Base-by-base conservation (phyloP, 2,113 vertebrate species). In the Meles meles region DNA sequence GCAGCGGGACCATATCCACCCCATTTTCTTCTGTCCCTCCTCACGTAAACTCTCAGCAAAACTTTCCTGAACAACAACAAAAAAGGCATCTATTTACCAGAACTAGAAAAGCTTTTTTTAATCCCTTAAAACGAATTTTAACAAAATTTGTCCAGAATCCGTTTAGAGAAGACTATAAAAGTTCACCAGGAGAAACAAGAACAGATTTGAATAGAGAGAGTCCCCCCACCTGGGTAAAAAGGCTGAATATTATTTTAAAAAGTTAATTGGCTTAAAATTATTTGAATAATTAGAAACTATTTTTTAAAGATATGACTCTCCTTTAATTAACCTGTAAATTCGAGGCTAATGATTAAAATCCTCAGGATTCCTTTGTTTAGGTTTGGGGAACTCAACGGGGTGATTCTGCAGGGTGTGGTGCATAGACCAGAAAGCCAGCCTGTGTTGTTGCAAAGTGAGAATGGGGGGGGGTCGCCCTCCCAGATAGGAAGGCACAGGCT, bases 401-500 rank as follows among this genome's bases (percentile, higher is more conserved):
- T 79, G 83, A 49, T 72, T 89, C 71, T 90, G 6, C 34, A n/a
- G 20, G 20, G 5, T 39, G 5, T 55, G 23, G 11, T 65, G 1
- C 39, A 34, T 11, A 15, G 57, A 59, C 17, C 14, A 52, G 82
- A 49, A 86, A 86, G 55, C 21, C 77, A 37, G 1, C 1, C 57
- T 1, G 2, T 11, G 4, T 10, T 52, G 6, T 10, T 55, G 61
- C 55, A 34, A 59, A 59, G 15, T n/a, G 7, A 37, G 12, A 65
- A 17, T 9, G 39, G 34, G 1, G 0, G 0, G 25, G 2, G 21
- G 34, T 6, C 34, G 5, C 7, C 47, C 17, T 39, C 15, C 2
- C 21, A 44, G 13, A 29, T 23, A 0, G 0, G 59, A n/a, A 84
- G 34, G 71, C 27, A 31, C 3, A 1, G 25, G 9, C 12, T 14